Conservation (phyloP, 1,140 invertebrate species). For the Danaus plexippus region DNA sequence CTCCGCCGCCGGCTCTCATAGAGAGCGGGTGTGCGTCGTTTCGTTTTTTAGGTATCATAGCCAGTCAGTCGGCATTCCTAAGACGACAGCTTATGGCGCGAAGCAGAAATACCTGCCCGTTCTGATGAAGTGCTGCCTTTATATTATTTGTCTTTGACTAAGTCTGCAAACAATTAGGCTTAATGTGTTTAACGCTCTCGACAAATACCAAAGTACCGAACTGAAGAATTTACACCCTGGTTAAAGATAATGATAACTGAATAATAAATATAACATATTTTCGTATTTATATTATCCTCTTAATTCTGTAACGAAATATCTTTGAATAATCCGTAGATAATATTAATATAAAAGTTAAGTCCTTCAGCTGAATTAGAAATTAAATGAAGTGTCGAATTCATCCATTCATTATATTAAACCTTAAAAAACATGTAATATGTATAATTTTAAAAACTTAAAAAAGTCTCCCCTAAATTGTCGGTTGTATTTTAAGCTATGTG, state of each 20-base stretch:
- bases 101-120: slow-evolving; percentile 58
- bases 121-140: slow-evolving; percentile 48
- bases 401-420: slow-evolving; percentile 3
- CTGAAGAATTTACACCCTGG: too few species aligned
- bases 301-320: too few species aligned
- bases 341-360: too few species aligned
- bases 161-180: slow-evolving; percentile 34
- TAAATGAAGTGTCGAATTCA: too few species aligned
- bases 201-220: too few species aligned
- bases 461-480: too few species aligned
- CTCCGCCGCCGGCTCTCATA: slow-evolving; percentile 33
- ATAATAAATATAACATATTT: slow-evolving; percentile 4
- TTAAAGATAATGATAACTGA: background rate
- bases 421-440: background rate
- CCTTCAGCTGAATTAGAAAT: too few species aligned
- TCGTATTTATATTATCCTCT: background rate
- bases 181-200: too few species aligned
- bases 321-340: too few species aligned
- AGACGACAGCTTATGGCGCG: slow-evolving; percentile 54
- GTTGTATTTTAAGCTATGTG: slow-evolving; percentile 12
- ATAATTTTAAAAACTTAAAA: background rate
- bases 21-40: slow-evolving; percentile 28
- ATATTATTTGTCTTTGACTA: slow-evolving; percentile 48
- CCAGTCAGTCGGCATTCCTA: slow-evolving; percentile 62
- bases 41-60: slow-evolving; percentile 45